Percentiles rank a stretch among this genome's conserved stretches.
phyloP scores from a whole-genome alignment of 2,888 invertebrate species.

The Sphaerophoria taeniata region DNA sequence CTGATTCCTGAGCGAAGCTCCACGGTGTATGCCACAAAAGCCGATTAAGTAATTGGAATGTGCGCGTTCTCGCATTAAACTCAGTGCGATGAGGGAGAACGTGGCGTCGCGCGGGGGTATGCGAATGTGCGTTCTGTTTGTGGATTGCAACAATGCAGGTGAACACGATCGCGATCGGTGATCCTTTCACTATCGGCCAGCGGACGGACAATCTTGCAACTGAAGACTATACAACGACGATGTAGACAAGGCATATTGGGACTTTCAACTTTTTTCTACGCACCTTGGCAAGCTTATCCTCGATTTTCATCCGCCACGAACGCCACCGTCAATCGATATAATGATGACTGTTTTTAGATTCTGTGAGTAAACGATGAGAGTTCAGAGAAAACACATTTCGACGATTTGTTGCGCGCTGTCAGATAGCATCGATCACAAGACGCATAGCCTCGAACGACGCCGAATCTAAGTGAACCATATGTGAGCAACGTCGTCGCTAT shows the following conservation, averaged over 20 bases:
- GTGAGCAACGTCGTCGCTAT: constrained; percentile 42
- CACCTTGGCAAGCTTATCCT: constrained; percentile 48
- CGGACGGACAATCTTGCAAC: not conserved
- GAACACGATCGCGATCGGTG: constrained; percentile 72
- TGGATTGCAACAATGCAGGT: constrained; percentile 66
- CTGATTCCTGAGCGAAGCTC: constrained; percentile 8
- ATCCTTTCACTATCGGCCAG: constrained; percentile 66
- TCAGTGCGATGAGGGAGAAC: constrained; percentile 13
- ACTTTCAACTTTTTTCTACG: constrained; percentile 62
- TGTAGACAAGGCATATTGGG: constrained; percentile 1
- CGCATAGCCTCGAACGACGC: constrained; percentile 65
- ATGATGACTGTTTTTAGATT: constrained; percentile 63
- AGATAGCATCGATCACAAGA: constrained; percentile 75
- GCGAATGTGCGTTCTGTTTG: constrained; percentile 34
- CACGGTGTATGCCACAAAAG: constrained; percentile 56
- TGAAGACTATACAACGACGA: not conserved
- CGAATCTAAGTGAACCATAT: constrained; percentile 41
- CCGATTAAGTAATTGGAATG: constrained; percentile 74
- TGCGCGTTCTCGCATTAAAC: constrained; percentile 55
- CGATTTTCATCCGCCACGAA: constrained; percentile 23
- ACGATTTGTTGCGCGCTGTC: constrained; percentile 75
- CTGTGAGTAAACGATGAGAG: constrained; percentile 14
- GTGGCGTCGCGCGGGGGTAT: constrained; percentile 19
- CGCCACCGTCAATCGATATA: constrained; percentile 37
- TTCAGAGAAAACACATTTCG: constrained; percentile 58